Evolutionary conservation across 2,888 invertebrate genomes (phyloP).

Genomic region (Cantharis lateralis): DNA sequence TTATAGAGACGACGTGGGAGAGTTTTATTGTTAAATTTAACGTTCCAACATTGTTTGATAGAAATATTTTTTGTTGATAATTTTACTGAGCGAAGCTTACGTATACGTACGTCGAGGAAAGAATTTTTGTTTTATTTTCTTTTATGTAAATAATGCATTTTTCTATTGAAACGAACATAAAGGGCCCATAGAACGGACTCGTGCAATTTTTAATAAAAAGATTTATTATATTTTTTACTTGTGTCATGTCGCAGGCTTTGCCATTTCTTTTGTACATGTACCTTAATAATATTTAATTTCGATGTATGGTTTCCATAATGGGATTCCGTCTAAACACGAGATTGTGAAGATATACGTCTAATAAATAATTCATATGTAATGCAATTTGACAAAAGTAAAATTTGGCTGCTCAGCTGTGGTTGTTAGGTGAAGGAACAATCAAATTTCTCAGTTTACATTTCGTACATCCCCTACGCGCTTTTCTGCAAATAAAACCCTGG

Average conservation of each 20-base stretch:
- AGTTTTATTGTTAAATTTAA: neutral
- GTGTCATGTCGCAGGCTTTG: neutral
- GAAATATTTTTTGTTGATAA: neutral
- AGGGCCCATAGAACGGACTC: neutral
- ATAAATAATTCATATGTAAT: constrained; percentile 9
- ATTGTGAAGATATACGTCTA: constrained; percentile 1
- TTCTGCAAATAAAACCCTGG: constrained; percentile 13
- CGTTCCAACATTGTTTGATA: neutral
- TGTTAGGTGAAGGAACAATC: constrained; percentile 9
- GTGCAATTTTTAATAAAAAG: neutral
- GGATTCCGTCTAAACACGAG: neutral
- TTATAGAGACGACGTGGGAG: neutral
- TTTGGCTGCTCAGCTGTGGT: neutral
- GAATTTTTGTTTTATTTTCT: neutral
- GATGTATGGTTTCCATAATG: neutral
- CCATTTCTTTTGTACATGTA: neutral
- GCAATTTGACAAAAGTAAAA: neutral
- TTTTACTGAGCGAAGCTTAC: neutral
- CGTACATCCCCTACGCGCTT: constrained; percentile 6
- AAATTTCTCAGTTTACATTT: constrained; percentile 3
- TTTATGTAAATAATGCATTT: neutral
- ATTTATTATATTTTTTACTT: neutral
- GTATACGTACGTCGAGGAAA: neutral
- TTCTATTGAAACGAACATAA: neutral
- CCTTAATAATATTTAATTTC: neutral